Conservation (phyloP, 2,888 invertebrate species). For the Ecliptopera silaceata region DNA sequence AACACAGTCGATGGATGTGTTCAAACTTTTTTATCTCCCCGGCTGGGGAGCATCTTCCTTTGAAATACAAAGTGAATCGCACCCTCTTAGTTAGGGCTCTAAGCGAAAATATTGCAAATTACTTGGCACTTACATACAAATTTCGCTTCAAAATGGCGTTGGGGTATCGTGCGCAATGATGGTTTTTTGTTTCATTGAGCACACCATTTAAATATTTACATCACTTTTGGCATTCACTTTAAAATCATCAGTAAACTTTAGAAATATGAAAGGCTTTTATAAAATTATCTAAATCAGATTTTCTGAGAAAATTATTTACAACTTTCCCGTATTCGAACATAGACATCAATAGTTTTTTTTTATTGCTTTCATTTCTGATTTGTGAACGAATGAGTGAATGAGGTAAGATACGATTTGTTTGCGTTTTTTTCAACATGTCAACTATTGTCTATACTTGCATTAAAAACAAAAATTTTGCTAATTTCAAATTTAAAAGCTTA, state of each 20-base stretch:
- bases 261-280: slow-evolving; percentile 52
- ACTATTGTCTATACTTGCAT: too few species aligned
- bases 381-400: too few species aligned
- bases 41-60: slow-evolving; percentile 51
- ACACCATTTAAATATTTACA: slow-evolving; percentile 65
- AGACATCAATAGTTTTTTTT: slow-evolving; percentile 40
- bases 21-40: slow-evolving; percentile 43
- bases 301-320: slow-evolving; percentile 77
- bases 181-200: slow-evolving; percentile 80
- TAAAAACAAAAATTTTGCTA: too few species aligned
- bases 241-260: slow-evolving; percentile 60
- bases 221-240: slow-evolving; percentile 65
- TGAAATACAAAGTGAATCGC: slow-evolving; percentile 50
- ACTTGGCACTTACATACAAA: slow-evolving; percentile 84
- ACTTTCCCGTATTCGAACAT: slow-evolving; percentile 73
- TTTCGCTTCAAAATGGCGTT: slow-evolving; percentile 85
- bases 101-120: slow-evolving; percentile 79
- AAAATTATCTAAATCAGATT: slow-evolving; percentile 53
- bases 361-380: neutral
- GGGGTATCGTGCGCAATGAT: slow-evolving; percentile 82
- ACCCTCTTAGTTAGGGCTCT: slow-evolving; percentile 52
- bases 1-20: slow-evolving; percentile 24
- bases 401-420: too few species aligned
- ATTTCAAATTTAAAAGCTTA: too few species aligned
- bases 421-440: too few species aligned